These are phyloP conservation scores for Malachius bipustulatus DNA, from an alignment of 2,888 invertebrate species.

Conservation along the genomic window DNA sequence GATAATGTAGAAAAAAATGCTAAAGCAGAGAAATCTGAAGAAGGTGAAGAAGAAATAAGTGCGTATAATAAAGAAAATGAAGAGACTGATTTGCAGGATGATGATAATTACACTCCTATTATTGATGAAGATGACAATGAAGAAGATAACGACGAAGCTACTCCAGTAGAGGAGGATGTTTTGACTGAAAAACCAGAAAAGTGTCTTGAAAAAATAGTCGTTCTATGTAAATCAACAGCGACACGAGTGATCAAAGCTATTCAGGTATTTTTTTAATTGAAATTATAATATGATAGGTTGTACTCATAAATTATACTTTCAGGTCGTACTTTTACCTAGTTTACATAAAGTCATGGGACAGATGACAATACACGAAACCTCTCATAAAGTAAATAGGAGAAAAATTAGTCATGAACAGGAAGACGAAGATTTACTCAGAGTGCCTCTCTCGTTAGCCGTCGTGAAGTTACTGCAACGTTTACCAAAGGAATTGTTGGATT, in stretches of 20 bases:
- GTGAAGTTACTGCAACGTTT: conserved; percentile 83
- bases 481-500: conserved; percentile 60
- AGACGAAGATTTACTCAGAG: conserved; percentile 77
- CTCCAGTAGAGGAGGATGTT: conserved; percentile 12
- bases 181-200: conserved; percentile 18
- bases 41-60: conserved; percentile 30
- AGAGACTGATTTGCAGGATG: no score
- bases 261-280: conserved; percentile 21
- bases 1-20: conserved; percentile 26
- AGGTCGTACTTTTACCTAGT: conserved; percentile 64
- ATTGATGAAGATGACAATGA: conserved; percentile 27
- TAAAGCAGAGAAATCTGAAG: conserved; percentile 35
- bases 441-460: conserved; percentile 86
- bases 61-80: conserved; percentile 32
- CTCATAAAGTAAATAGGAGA: conserved; percentile 67
- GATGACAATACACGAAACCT: conserved; percentile 58
- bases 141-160: conserved; percentile 20
- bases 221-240: conserved; percentile 59
- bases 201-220: conserved; percentile 38
- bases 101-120: conserved; percentile 32
- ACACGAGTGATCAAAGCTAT: conserved; percentile 53
- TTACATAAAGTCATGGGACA: conserved; percentile 60
- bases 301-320: conserved; percentile 37
- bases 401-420: conserved; percentile 61
- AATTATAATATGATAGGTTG: conserved; percentile 2